Evolutionary conservation across 2,113 vertebrate genomes (phyloP), one percentile per base, ranked within the genome.

Genomic region (Zosterops japonicus): DNA sequence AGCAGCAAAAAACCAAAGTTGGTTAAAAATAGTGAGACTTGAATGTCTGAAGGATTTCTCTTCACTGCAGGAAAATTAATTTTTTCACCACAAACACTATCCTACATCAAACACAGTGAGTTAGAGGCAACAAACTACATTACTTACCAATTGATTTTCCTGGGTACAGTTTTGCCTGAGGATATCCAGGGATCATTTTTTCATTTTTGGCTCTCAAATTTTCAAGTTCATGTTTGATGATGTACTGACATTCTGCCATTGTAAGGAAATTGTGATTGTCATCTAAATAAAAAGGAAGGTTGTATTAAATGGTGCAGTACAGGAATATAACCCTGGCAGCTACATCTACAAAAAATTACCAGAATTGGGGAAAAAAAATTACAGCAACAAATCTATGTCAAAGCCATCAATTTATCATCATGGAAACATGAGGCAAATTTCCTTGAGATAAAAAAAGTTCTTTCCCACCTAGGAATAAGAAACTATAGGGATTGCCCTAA

Each of bases 161-260:
- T 21, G 99, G 99, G 88, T 99, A 99, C 9, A 99, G 96, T 81
- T 99, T 99, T 78, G 98, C 97, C 87, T 99, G 98, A 27, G 98
- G 97, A 93, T 99, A 98, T 65, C 99, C 99, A 36, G 99, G 99
- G 53, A 99, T 98, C 84, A 98, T 98, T 74, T 97, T 98, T 97
- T 99, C 99, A 65, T 98, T 98, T 97, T 96, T 98, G 84, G 99
- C 99, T 97, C 99, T 98, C 87, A 99, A 97, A 42, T 98, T 99
- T 96, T 99, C 99, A 63, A 99, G 98, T 96, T 99, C 99, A n/a
- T 99, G 99, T 93, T 99, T 99, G 95, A 99, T 97, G 92, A 99
- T 99, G 96, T 98, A 99, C 89, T 99, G 99, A 97, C 99, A 98
- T 97, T 99, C 99, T 9, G 99, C 98, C 98, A 98, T 98, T 33